Base-by-base conservation (phyloP, 1,140 invertebrate genomes). In the Stegodyphus mimosarum region DNA sequence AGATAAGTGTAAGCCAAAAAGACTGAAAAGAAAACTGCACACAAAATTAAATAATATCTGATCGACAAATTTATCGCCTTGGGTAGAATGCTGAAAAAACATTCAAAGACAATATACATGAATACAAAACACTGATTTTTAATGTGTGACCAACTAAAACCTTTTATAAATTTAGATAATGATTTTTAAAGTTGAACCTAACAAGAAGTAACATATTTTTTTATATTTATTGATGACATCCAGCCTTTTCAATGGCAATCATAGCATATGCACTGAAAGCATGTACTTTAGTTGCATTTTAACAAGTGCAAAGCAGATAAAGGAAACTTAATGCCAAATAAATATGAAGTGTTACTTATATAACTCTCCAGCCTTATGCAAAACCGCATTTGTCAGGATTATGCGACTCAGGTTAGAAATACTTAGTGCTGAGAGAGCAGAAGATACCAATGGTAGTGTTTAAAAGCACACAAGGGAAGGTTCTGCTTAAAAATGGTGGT, bases 401-500 rank as follows among this genome's bases (percentile, higher is more conserved):
- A n/a, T 49, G 33, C 9, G 55, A 15, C n/a, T 67, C 10, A 17
- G 9, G n/a, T 15, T n/a, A 18, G 70, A 49, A 73, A 50, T 71
- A 80, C 52, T 33, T 50, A 71, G 79, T 81, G 79, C 79, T 60
- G 48, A 73, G 70, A 73, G 33, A 81, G 79, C 79, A 52, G 70
- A 81, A 60, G 60, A 81, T 73, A 73, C 18, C 48, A 52, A 78
- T 48, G 66, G 52, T 73, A 60, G 79, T 81, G 79, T 81, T 73
- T 33, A 33, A 74, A 84, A 75, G 63, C 71, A 74, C 71, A 84
- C 72, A 76, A 63, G 81, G 73, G 60, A 69, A 84, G 73, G 81
- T 75, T 84, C 81, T 84, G 81, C 81, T 73, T 71, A n/a, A 71
- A 78, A 69, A 73, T 72, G 64, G 52, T 79, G 60, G 53, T 70